Base-by-base conservation (phyloP, 1,140 invertebrate genomes). In the Drosophila novamexicana region DNA sequence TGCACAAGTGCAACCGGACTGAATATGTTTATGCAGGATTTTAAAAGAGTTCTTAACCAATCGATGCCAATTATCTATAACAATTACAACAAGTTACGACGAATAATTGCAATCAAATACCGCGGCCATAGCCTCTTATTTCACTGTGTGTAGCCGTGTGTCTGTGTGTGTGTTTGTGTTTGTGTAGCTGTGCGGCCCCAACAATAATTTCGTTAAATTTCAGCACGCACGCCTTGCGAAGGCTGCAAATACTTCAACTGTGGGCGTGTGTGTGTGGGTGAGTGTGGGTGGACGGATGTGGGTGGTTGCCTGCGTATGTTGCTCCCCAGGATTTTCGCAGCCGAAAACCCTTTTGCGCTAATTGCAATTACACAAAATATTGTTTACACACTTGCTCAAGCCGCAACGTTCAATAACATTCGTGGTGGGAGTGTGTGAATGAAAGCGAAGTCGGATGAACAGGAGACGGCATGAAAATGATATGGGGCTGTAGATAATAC, bases 321-420 rank as follows among this genome's bases (percentile, higher is more conserved):
- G 54, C 36, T 50, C 18, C 54, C 58, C 50, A 9, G 34, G 40
- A 63, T 58, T 54, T 61, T 37, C 34, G 67, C 16, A 53, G 34
- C 10, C 58, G 22, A 68, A 78, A 72, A 63, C 75, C 45, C 65
- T 81, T 79, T 75, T 54, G 58, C 75, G 64, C 71, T 79, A 82
- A 83, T 83, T 82, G 80, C 80, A 83, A 82, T 83, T 83, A 82
- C 63, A 82, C 63, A 67, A 82, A 83, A 79, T 83, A 83, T 83
- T 82, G 74, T 82, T 83, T 83, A 79, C 72, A 76, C 66, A 79
- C 77, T 80, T 57, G 58, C 39, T 61, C 42, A 61, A 75, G 56
- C 56, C 71, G 61, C 77, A 71, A 37, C 56, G 57, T 57, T 79
- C 77, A 80, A 78, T 65, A 69, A 36, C 62, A 52, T 14, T 44